phyloP scores from a whole-genome alignment of 2,888 invertebrate species.

The Amblyteles armatorius region DNA sequence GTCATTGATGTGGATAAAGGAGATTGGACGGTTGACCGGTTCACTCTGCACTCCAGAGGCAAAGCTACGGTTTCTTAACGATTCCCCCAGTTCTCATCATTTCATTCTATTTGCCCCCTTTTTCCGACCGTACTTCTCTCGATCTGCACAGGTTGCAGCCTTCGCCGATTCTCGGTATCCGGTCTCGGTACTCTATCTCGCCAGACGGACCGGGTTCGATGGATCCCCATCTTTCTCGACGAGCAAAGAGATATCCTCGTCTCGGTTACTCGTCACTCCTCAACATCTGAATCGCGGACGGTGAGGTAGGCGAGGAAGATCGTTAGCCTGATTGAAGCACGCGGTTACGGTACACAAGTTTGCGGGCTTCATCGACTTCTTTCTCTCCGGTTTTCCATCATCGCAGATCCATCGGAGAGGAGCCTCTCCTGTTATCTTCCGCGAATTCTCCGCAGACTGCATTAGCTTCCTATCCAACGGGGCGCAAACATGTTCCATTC shows the following conservation, averaged over 20 bases:
- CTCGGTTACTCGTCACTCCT: conserved; percentile 42
- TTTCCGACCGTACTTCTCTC: conserved; percentile 9
- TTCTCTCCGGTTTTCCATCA: conserved; percentile 53
- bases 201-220: not conserved
- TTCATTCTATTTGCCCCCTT: conserved; percentile 17
- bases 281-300: conserved; percentile 41
- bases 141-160: conserved; percentile 30
- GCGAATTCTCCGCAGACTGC: conserved; percentile 28
- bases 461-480: conserved; percentile 25
- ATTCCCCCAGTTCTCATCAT: conserved; percentile 52
- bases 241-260: conserved; percentile 10
- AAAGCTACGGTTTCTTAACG: conserved; percentile 80
- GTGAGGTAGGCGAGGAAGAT: conserved; percentile 32
- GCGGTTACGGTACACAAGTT: conserved; percentile 2
- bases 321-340: conserved; percentile 53
- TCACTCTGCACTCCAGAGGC: conserved; percentile 72
- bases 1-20: conserved; percentile 80
- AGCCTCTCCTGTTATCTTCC: conserved; percentile 38
- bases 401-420: conserved; percentile 34
- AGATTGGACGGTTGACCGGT: conserved; percentile 79
- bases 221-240: conserved; percentile 13
- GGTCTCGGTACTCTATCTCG: not conserved
- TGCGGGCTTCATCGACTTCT: conserved; percentile 32
- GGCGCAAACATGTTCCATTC: conserved; percentile 20
- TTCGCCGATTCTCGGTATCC: conserved; percentile 21